Base-by-base conservation (phyloP, 2,888 invertebrate genomes). In the Agrotis clavis region DNA sequence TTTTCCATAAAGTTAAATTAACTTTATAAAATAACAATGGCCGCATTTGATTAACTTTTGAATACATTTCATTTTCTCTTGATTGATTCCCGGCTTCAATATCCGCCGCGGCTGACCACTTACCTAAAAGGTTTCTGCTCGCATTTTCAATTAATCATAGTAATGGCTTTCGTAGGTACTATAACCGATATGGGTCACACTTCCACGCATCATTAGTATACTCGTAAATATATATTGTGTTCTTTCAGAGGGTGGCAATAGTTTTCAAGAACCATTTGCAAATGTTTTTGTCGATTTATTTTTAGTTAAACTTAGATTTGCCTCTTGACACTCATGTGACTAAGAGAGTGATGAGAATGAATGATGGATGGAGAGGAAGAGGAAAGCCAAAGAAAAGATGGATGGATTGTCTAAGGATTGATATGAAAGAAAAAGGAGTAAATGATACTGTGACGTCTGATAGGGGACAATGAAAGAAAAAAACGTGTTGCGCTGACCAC, bases 101-200 rank as follows among this genome's bases (percentile, higher is more conserved):
- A 54, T 19, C 19, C 50, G 16, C 2, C 45, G 53, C 45, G 59
- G 48, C 54, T 51, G 59, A 25, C 45, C 76, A 66, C 76, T 18
- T 45, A 59, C 53, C 67, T 54, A 50, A 67, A 77, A 77, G 64
- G 63, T 54, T 68, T 47, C 54, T 59, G 41, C 30, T 30, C 30
- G 41, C 51, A 45, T 79, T 79, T 70, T 71, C 81, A 71, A 83
- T 79, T 82, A 77, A 79, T 79, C 66, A 82, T 60, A 56, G 63
- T 79, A 79, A 79, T 79, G 41, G 82, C 41, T 30, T 51, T 16
- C 60, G 35, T 60, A 16, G 18, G 25, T 57, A 62, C 60, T 51
- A 30, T 54, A 53, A 47, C 51, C 56, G 21, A 77, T 82, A 71
- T 82, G 41, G 79, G 82, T 67, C 82, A 71, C 65, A 71, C 62